Evolutionary conservation across 2,888 invertebrate species (phyloP).

Genomic region (Cheilosia vulpina): DNA sequence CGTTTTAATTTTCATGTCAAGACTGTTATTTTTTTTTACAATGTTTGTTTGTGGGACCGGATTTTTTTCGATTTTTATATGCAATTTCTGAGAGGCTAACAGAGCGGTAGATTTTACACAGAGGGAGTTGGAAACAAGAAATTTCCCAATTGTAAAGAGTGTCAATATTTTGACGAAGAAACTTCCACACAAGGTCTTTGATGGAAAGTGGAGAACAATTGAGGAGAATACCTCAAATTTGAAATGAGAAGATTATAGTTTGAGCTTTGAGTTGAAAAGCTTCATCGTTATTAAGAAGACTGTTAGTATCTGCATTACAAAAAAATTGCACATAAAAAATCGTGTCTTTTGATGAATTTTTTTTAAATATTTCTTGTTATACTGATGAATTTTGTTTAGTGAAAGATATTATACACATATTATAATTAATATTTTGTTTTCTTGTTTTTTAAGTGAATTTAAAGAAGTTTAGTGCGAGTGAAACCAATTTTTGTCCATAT

Average conservation of each 20-base stretch:
- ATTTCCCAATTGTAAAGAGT: no score
- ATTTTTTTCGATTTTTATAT: background rate
- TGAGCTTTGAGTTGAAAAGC: background rate
- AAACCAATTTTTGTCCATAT: conserved; percentile 71
- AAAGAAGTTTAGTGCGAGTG: conserved; percentile 69
- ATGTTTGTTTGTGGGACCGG: background rate
- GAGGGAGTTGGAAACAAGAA: no score
- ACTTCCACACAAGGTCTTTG: background rate
- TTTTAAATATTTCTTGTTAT: conserved; percentile 15
- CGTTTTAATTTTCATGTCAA: conserved; percentile 14
- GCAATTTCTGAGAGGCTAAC: background rate
- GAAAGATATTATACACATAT: conserved; percentile 27
- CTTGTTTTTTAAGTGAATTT: conserved; percentile 42
- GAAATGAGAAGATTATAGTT: background rate
- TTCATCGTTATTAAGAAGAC: background rate
- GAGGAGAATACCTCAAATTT: background rate
- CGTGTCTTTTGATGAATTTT: background rate
- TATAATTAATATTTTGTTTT: background rate
- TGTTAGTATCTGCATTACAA: background rate
- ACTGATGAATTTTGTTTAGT: conserved; percentile 41
- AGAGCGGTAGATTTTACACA: background rate
- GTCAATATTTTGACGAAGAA: no score
- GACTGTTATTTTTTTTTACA: conserved; percentile 10
- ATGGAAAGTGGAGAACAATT: background rate
- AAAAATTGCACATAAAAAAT: conserved; percentile 68